A percentile compares a stretch with the other conserved stretches of the same genome.
Conservation (phyloP, 1,140 invertebrate genomes). For the Apis mellifera region Amel_HAv3.1 CM009942.2:5328001-5328500, state of each 20-base stretch:
- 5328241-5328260: not conserved
- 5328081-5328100: not conserved
- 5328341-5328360: constrained; percentile 31
- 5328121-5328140: constrained; percentile 32
- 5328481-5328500: too few relatives aligned
- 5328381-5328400: too few relatives aligned
- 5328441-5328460: too few relatives aligned
- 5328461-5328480: too few relatives aligned
- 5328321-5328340: not conserved
- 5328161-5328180: constrained; percentile 43
- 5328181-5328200: constrained; percentile 45
- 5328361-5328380: not conserved
- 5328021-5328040: constrained; percentile 13
- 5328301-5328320: constrained; percentile 18
- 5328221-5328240: not conserved
- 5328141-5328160: constrained; percentile 27
- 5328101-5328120: constrained; percentile 14
- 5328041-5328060: not conserved
- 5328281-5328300: not conserved
- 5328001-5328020: not conserved
- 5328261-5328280: not conserved
- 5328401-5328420: too few relatives aligned
- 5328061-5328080: not conserved
- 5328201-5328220: not conserved
- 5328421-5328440: too few relatives aligned